Percentiles rank a stretch among this genome's conserved stretches.
Conservation (phyloP, 2,888 invertebrate species). For the Branchipolynoe longqiensis region DNA sequence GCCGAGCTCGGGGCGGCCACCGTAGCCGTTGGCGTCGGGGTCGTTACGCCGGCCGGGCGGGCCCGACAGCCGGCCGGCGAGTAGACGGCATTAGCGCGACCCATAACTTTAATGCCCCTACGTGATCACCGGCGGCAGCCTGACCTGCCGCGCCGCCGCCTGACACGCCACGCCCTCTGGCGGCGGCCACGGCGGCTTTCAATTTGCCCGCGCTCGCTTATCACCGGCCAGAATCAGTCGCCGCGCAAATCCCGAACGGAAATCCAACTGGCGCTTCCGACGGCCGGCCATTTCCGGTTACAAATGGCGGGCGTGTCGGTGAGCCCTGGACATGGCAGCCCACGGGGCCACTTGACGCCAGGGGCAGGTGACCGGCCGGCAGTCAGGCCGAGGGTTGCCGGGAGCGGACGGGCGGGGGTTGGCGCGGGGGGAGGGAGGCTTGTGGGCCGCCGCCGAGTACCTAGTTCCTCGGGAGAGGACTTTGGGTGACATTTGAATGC, state of each 20-base stretch:
- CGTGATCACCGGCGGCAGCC: slow-evolving; percentile 40
- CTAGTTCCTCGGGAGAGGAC: too few relatives aligned
- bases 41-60: slow-evolving; percentile 26
- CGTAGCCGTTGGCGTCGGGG: too few relatives aligned
- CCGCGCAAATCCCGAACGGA: slow-evolving; percentile 42
- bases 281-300: slow-evolving; percentile 41
- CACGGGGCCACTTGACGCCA: slow-evolving; percentile 32
- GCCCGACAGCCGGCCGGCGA: slow-evolving; percentile 31
- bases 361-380: slow-evolving; percentile 32
- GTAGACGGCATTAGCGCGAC: slow-evolving; percentile 39
- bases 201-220: slow-evolving; percentile 54
- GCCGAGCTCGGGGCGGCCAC: too few relatives aligned
- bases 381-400: too few relatives aligned
- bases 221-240: slow-evolving; percentile 30
- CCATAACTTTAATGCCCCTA: slow-evolving; percentile 45
- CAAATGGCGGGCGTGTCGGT: slow-evolving; percentile 50
- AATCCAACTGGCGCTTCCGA: slow-evolving; percentile 38
- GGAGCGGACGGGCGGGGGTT: too few relatives aligned
- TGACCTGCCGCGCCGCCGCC: slow-evolving; percentile 22
- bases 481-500: too few relatives aligned
- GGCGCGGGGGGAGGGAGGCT: too few relatives aligned
- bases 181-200: slow-evolving; percentile 37
- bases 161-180: background rate
- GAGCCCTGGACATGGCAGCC: slow-evolving; percentile 19
- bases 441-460: too few relatives aligned